Base-by-base conservation (phyloP, 2,888 invertebrate genomes). In the Bugula neritina region DNA sequence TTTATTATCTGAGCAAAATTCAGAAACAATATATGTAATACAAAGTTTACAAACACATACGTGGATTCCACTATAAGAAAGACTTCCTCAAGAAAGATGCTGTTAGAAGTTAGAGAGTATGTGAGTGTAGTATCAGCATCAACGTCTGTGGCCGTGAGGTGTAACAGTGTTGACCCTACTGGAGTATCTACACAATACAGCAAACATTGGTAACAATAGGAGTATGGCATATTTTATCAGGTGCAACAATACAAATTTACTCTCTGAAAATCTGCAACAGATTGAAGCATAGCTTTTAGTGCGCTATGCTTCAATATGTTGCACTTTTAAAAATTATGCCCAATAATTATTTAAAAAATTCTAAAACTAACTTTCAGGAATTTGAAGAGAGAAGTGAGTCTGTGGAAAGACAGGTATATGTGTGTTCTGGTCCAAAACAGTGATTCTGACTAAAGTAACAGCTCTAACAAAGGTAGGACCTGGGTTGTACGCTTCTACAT, bases 91-190 rank as follows among this genome's bases (percentile, higher is more conserved):
- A 71, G 27, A 35, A 73, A 71, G 21, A 29, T 13, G 1, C 43
- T 10, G 35, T n/a, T 21, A 0, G 71, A 35, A 3, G 73, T 69
- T 54, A 77, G 34, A 1, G 73, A 71, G 69, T 74, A 77, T 21
- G 54, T 5, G 3, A 79, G 55, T 1, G n/a, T 78, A 5, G 55
- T 13, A 21, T 77, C 77, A 0, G 69, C 10, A 69, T 79, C 79
- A 1, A 31, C 71, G 72, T 79, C 79, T 0, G 75, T 75, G 0
- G 77, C 79, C 5, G 71, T 63, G 0, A 77, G 72, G 35, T 75
- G 73, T 35, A 75, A 73, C 21, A 79, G 52, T 0, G 74, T 72
- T 1, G 74, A 71, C 5, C 78, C 78, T 75, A 71, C 35, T 3
- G 69, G 13, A 29, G 34, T 23, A 31, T 70, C 35, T 35, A n/a